phyloP scores from a whole-genome alignment of 2,797 vertebrate genomes.

The Arnoldichthys spilopterus region DNA sequence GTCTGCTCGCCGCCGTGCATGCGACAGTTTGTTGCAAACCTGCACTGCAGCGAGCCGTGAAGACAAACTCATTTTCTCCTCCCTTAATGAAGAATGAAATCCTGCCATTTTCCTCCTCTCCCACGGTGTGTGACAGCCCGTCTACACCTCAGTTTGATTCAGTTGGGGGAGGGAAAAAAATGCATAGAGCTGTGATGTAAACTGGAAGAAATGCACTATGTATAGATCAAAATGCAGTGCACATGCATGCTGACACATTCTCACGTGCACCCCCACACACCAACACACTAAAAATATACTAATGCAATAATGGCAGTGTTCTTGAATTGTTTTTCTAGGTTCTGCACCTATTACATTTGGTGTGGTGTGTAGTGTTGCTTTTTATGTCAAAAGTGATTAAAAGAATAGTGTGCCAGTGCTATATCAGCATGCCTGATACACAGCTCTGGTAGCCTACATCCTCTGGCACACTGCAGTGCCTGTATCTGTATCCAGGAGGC shows the following conservation, averaged over 20 bases:
- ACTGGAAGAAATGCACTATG: constrained; percentile 60
- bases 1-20: neutral
- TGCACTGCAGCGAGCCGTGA: constrained; percentile 60
- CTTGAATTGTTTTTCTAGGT: constrained; percentile 18
- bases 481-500: neutral
- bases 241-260: constrained; percentile 18
- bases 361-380: constrained; percentile 15
- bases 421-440: constrained; percentile 32
- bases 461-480: constrained; percentile 16
- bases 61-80: constrained; percentile 74
- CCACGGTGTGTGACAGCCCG: constrained; percentile 45
- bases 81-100: constrained; percentile 72
- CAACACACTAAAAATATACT: neutral
- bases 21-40: constrained; percentile 27
- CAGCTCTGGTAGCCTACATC: constrained; percentile 14
- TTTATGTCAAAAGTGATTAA: constrained; percentile 32
- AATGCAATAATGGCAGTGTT: constrained; percentile 26
- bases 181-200: constrained; percentile 56
- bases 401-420: neutral
- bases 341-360: constrained; percentile 13
- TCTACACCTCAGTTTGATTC: constrained; percentile 57
- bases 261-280: constrained; percentile 15
- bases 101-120: constrained; percentile 53
- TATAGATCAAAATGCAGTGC: constrained; percentile 32
- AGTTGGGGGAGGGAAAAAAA: constrained; percentile 42